A percentile compares a stretch with the other conserved stretches of the same genome.
phyloP scores from a whole-genome alignment of 2,797 vertebrate species.

The Erpetoichthys calabaricus region DNA sequence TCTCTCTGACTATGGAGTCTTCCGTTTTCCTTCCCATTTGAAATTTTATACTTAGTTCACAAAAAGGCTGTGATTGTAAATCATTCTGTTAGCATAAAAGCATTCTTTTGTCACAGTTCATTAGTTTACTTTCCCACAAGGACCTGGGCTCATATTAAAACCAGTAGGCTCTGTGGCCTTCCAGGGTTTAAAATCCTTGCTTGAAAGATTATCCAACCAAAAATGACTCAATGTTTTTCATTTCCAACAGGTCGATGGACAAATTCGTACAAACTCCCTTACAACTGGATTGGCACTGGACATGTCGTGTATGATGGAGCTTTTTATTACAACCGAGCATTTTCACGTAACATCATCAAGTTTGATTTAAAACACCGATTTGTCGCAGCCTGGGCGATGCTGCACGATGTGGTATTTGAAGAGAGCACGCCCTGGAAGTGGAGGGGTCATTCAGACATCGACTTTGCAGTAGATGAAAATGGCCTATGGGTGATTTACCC shows the following conservation, averaged over 20 bases:
- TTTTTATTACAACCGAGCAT: constrained; percentile 92
- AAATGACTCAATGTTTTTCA: no score
- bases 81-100: no score
- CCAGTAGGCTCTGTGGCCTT: no score
- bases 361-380: constrained; percentile 72
- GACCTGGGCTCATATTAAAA: no score
- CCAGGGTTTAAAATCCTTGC: no score
- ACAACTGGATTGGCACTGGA: constrained; percentile 92
- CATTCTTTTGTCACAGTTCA: no score
- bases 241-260: constrained; percentile 69
- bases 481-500: constrained; percentile 94
- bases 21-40: no score
- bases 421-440: constrained; percentile 73
- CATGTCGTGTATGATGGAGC: constrained; percentile 82
- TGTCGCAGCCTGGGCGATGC: constrained; percentile 84
- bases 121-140: no score
- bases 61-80: no score
- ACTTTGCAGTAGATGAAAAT: constrained; percentile 84
- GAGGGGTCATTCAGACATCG: constrained; percentile 75
- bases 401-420: constrained; percentile 75
- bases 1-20: no score
- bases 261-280: constrained; percentile 92
- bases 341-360: constrained; percentile 95
- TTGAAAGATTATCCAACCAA: no score
- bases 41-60: no score